Percentiles rank a stretch among this genome's conserved stretches.
These are phyloP conservation scores for Chloroceryle aenea DNA, from an alignment of 2,113 vertebrate species.

Conservation along the genomic window DNA sequence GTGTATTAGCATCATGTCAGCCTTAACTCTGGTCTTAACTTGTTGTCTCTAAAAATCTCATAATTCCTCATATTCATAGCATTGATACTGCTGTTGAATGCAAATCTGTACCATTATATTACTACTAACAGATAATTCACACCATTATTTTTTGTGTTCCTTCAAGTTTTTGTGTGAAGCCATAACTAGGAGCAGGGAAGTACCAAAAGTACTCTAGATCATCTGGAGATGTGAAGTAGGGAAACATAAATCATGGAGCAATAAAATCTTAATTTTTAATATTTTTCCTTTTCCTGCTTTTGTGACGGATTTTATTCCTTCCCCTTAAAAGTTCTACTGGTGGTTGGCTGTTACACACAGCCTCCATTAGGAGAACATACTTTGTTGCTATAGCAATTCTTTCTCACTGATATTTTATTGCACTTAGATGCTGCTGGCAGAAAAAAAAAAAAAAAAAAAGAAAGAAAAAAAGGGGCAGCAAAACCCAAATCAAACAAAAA, in stretches of 20 bases:
- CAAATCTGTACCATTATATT: neutral
- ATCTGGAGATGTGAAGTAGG: neutral
- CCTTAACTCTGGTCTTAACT: neutral
- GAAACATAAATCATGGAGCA: neutral
- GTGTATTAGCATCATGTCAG: neutral
- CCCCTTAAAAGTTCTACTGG: constrained; percentile 40
- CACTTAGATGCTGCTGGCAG: constrained; percentile 54
- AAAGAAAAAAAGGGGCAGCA: neutral
- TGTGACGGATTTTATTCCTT: constrained; percentile 28
- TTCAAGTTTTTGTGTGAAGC: neutral
- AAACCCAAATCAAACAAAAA: neutral
- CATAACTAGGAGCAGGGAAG: neutral
- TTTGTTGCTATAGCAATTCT: constrained; percentile 81
- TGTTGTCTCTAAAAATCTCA: neutral
- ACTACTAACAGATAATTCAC: neutral
- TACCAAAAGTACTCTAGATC: neutral
- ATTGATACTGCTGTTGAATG: neutral
- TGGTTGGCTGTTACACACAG: constrained; percentile 36
- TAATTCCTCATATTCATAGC: neutral
- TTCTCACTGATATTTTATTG: constrained; percentile 72
- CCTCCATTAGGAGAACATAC: constrained; percentile 71
- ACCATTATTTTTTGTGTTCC: neutral
- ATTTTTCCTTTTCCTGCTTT: constrained; percentile 15
- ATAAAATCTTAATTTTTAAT: constrained; percentile 55
- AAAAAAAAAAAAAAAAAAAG: neutral